Conservation (phyloP, 2,113 vertebrate species). For the Rousettus leschenaultii region DNA sequence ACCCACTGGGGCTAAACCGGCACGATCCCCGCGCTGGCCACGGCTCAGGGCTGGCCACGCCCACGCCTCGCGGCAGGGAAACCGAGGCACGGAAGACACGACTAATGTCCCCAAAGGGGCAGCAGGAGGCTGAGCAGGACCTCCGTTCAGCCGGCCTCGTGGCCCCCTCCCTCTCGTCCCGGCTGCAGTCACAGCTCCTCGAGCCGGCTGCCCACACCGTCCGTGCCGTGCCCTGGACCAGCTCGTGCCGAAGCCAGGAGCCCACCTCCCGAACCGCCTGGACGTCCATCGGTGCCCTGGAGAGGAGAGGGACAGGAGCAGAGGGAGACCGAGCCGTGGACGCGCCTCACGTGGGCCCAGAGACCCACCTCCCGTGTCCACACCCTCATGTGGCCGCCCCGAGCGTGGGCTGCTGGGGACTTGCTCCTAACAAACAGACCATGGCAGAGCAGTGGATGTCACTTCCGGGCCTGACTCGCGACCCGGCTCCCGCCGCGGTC, state of each 20-base stretch:
- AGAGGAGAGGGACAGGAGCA: neutral
- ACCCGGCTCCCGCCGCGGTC: rapidly evolving
- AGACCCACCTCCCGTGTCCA: rapidly evolving
- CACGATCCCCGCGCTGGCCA: no score
- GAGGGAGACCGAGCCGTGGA: no score
- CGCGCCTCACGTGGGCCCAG: neutral
- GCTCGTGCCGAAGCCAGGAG: neutral
- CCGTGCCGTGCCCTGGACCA: no score
- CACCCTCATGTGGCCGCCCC: rapidly evolving
- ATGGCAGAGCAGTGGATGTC: rapidly evolving
- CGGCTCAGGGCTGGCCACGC: neutral
- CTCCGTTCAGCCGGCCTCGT: rapidly evolving
- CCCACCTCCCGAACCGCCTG: neutral
- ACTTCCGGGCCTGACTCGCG: neutral
- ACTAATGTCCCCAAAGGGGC: neutral
- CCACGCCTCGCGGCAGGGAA: neutral
- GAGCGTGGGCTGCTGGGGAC: neutral
- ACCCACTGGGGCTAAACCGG: no score
- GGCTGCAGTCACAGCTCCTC: rapidly evolving
- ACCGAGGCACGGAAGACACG: neutral
- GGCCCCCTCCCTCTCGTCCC: neutral
- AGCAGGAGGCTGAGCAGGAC: neutral
- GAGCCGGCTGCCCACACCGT: neutral
- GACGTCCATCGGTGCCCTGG: neutral
- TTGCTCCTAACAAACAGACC: neutral